Conservation (phyloP, 1,140 invertebrate genomes). For the Camponotus vicinus region DNA sequence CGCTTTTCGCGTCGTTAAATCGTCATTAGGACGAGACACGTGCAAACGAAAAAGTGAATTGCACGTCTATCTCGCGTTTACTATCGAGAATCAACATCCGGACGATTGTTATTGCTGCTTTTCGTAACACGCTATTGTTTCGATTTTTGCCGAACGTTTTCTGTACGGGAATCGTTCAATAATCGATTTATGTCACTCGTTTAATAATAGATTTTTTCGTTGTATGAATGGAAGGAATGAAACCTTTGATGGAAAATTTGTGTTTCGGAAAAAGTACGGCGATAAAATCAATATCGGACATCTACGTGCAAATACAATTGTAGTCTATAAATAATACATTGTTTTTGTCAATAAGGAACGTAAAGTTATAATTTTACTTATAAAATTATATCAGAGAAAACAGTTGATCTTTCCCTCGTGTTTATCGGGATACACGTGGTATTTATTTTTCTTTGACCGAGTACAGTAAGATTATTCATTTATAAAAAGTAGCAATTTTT, state of each 20-base stretch:
- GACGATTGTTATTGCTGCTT: constrained; percentile 18
- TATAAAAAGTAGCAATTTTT: background rate
- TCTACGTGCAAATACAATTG: background rate
- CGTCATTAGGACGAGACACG: constrained; percentile 44
- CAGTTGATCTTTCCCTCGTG: background rate
- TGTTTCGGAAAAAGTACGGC: background rate
- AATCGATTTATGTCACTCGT: constrained; percentile 28
- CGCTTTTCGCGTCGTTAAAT: constrained; percentile 40
- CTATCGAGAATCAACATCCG: constrained; percentile 22
- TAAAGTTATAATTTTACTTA: background rate
- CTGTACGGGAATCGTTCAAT: constrained; percentile 2
- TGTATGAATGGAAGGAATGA: background rate
- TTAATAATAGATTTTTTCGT: constrained; percentile 18
- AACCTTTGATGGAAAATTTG: constrained; percentile 10
- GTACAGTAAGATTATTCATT: background rate
- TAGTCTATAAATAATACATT: background rate
- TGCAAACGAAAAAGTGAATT: constrained; percentile 13
- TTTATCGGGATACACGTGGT: background rate
- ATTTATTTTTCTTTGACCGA: background rate
- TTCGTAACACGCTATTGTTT: constrained; percentile 24
- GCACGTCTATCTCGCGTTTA: constrained; percentile 32
- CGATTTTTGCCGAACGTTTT: constrained; percentile 1
- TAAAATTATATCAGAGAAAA: background rate
- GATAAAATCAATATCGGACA: background rate
- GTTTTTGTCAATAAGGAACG: background rate